Base-by-base conservation (phyloP, 2,113 vertebrate genomes). In the Leptocoma aspasia region DNA sequence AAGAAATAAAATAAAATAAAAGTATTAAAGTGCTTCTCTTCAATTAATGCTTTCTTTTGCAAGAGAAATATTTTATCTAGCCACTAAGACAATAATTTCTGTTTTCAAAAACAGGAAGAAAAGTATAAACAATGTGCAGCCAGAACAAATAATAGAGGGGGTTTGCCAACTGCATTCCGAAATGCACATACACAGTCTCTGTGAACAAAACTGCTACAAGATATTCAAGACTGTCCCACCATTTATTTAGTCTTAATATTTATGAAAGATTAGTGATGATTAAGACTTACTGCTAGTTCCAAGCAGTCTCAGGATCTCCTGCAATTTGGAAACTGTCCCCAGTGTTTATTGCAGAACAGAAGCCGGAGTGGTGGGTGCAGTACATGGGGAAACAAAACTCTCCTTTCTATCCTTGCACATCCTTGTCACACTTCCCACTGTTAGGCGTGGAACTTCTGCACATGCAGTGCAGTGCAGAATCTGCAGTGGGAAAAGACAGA, bases 41-140 rank as follows among this genome's bases (percentile, higher is more conserved):
- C 75, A 73, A 78, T 28, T 23, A n/a, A 0, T 0, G 1, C 31
- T 88, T 94, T 92, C 83, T 92, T 82, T 71, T 80, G 33, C 57
- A 90, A 92, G 82, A 94, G 92, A 97, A 97, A 91, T 89, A 93
- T 49, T 82, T 94, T 91, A 92, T 80, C 83, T n/a, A 61, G 79
- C 80, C 66, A 73, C 86, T 23, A 35, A 92, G 89, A 94, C 89
- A 94, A 91, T 92, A 87, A 86, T 91, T 93, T 96, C 93, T 94
- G 89, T 80, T 83, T 96, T 91, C 73, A 72, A 96, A 95, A 97
- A 82, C 96, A 97, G 95, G 95, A 97, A 97, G 91, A 95, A 89
- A 96, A 89, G 76, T 92, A 87, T 96, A 93, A 97, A 96, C 93
- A 94, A 81, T 17, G 15, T 52, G 71, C 73, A 19, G 21, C 30